phyloP scores from a whole-genome alignment of 2,888 invertebrate genomes.

The Sisyra terminalis region DNA sequence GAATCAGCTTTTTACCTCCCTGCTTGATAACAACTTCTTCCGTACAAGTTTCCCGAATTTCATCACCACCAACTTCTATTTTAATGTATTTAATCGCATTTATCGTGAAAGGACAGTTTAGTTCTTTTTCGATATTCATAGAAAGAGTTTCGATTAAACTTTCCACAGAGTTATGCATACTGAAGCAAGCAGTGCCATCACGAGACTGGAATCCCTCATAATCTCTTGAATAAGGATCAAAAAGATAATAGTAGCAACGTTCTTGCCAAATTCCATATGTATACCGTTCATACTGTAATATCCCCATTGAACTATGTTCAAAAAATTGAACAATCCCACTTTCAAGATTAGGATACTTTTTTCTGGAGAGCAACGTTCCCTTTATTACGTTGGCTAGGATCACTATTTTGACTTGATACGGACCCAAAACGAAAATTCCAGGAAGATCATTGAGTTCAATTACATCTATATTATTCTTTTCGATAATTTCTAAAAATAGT shows the following conservation, averaged over 20 bases:
- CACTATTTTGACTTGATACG: constrained; percentile 38
- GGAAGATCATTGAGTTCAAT: constrained; percentile 36
- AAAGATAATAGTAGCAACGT: constrained; percentile 41
- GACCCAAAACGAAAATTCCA: constrained; percentile 36
- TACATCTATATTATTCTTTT: constrained; percentile 28
- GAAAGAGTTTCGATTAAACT: constrained; percentile 19
- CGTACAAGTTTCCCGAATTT: constrained; percentile 14
- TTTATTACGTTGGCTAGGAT: constrained; percentile 35
- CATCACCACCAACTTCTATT: constrained; percentile 2
- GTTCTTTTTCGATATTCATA: constrained; percentile 17
- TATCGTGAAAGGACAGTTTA: constrained; percentile 2
- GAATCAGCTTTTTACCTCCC: neutral
- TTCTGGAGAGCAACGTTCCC: constrained; percentile 32
- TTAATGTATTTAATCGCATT: constrained; percentile 6
- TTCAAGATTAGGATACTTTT: constrained; percentile 32
- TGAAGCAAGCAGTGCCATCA: constrained; percentile 38
- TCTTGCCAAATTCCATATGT: constrained; percentile 45
- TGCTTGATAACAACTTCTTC: neutral
- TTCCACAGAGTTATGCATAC: constrained; percentile 41
- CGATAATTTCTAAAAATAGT: constrained; percentile 35
- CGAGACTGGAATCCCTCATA: constrained; percentile 29
- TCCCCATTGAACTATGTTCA: constrained; percentile 27
- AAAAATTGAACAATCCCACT: constrained; percentile 35
- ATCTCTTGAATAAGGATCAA: constrained; percentile 47
- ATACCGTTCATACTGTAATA: constrained; percentile 41